A percentile compares a stretch with the other conserved stretches of the same genome.
phyloP scores from a whole-genome alignment of 2,888 invertebrate species.

The Diabrotica balteata region DNA sequence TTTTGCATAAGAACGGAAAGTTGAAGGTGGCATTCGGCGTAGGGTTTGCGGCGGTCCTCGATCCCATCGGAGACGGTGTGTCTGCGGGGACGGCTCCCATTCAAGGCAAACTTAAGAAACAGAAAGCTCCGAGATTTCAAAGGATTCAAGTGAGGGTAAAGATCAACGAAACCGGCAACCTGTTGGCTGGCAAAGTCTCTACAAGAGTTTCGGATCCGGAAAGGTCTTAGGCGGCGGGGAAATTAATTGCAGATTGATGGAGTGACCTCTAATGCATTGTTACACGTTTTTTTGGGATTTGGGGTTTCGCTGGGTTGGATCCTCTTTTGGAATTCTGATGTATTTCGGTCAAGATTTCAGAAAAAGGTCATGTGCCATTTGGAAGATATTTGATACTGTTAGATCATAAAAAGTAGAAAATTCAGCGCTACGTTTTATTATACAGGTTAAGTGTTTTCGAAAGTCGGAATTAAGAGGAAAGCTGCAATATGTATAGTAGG shows the following conservation, averaged over 20 bases:
- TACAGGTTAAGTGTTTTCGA: no score
- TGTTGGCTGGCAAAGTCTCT: constrained; percentile 38
- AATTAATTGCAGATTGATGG: constrained; percentile 25
- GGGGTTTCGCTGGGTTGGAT: not conserved
- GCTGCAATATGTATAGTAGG: no score
- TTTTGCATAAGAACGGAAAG: constrained; percentile 52
- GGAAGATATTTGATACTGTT: no score
- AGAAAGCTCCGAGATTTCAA: constrained; percentile 50
- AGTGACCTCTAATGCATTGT: constrained; percentile 19
- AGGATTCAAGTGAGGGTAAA: constrained; percentile 51
- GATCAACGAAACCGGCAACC: constrained; percentile 48
- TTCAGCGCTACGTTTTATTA: no score
- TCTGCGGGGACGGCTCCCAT: constrained; percentile 27
- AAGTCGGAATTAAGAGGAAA: no score
- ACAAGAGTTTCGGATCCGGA: constrained; percentile 19
- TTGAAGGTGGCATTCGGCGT: constrained; percentile 38
- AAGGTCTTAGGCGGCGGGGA: constrained; percentile 18
- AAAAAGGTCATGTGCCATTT: no score
- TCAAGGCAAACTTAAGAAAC: constrained; percentile 49
- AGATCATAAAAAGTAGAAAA: no score
- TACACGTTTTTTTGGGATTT: constrained; percentile 17
- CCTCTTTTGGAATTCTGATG: not conserved
- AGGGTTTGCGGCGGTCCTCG: constrained; percentile 28
- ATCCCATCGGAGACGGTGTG: constrained; percentile 39
- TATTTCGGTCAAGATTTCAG: no score